Base-by-base conservation (phyloP, 2,888 invertebrate species). In the Allacma fusca region DNA sequence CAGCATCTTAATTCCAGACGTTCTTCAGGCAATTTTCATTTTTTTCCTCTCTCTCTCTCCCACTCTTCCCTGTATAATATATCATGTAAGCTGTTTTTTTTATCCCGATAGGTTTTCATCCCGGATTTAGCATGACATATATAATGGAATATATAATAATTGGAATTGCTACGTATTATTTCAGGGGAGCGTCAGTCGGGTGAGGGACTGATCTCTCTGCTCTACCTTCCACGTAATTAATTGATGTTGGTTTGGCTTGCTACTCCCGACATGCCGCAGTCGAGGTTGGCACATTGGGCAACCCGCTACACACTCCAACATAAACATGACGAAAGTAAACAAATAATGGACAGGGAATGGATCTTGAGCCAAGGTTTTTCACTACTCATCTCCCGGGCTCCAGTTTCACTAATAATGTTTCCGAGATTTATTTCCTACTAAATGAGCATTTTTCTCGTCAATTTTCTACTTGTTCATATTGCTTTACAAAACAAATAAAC, bases 11-110 rank as follows among this genome's bases (percentile, higher is more conserved):
- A 65, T 65, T 65, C 65, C 29, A 28, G 19, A 28, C 26, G 29
- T 65, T 65, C 65, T 65, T 65, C 26, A 65, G 65, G 65, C 65
- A 65, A 65, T 65, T 65, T 26, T 62, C 65, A 29, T 65, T 65
- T 65, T 65, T 28, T 65, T 65, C 16, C 50, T 13, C 29, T 65
- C 65, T 28, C 62, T 23, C 21, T 62, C 62, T 34, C 34, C 34
- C 34, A 34, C 5, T 34, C 9, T 34, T 34, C 57, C 19, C 9
- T 23, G n/a, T 62, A 62, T n/a, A n/a, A 23, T 62, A 62, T 62
- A 16, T 26, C n/a, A 24, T 62, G 13, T 62, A 24, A 62, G 24
- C 13, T 62, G 9, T 23, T 62, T 23, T 12, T 23, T 62, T 62
- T 23, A 62, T n/a, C 62, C 21, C 13, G 23, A 26, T 65, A 29